phyloP scores from a whole-genome alignment of 92 coral and sea anemone species.

The Pocillopora grandis region DNA sequence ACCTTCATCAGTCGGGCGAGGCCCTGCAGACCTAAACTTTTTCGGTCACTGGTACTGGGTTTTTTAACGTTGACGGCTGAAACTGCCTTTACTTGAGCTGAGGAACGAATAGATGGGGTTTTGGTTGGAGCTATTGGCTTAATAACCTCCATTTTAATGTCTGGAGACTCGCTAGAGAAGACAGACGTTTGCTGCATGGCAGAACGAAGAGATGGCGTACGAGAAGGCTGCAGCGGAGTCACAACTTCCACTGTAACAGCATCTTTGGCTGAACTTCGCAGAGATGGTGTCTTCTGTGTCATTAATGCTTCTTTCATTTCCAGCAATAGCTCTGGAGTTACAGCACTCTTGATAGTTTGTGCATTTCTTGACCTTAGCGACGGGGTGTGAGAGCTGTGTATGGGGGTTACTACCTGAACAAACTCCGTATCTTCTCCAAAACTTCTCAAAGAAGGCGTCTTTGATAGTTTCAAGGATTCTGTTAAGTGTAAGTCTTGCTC shows the following conservation, averaged over 20 bases:
- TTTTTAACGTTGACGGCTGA: slow-evolving; percentile 8
- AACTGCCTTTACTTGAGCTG: slow-evolving; percentile 4
- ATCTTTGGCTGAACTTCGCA: slow-evolving; percentile 42
- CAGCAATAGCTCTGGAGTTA: slow-evolving; percentile 25
- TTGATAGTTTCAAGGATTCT: slow-evolving; percentile 49
- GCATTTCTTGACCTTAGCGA: slow-evolving; percentile 29
- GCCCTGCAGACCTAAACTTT: slow-evolving; percentile 64
- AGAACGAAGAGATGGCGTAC: slow-evolving; percentile 64
- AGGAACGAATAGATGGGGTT: slow-evolving; percentile 71
- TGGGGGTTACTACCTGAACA: slow-evolving; percentile 42
- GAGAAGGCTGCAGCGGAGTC: slow-evolving; percentile 38
- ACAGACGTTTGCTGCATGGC: slow-evolving; percentile 25
- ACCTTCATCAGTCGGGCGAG: slow-evolving; percentile 59
- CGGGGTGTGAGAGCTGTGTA: slow-evolving; percentile 24
- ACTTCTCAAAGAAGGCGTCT: slow-evolving; percentile 77
- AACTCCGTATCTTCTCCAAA: slow-evolving; percentile 28
- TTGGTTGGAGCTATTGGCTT: slow-evolving; percentile 48
- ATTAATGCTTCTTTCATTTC: slow-evolving; percentile 43
- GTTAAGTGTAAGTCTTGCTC: slow-evolving; percentile 11
- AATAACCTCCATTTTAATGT: slow-evolving; percentile 21
- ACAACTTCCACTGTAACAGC: slow-evolving; percentile 40
- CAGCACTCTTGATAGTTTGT: slow-evolving; percentile 7
- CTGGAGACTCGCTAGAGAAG: slow-evolving; percentile 15
- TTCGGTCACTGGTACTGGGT: slow-evolving; percentile 27
- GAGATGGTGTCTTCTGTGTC: slow-evolving; percentile 71